Base-by-base conservation (phyloP, 2,888 invertebrate species). In the Drosophila vallismaia region DNA sequence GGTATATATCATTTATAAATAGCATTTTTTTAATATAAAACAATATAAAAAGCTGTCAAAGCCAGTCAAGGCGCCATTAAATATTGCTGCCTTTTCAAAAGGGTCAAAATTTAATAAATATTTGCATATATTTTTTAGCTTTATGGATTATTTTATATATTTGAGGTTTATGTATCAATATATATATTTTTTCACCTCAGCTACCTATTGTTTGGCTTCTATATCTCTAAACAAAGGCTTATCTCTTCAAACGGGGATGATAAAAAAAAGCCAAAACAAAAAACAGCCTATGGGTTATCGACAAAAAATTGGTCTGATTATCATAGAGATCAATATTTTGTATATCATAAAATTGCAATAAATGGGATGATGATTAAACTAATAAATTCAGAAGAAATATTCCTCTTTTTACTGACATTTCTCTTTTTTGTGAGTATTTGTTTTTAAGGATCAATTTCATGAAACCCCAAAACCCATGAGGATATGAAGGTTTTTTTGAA, bases 231-330 rank as follows among this genome's bases (percentile, higher is more conserved):
- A 58, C 26, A 5, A 38, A 0, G 31, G 29, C 31, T 49, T 58
- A 58, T 58, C 60, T 62, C 31, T 40, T 42, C 9, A 42, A 60
- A 40, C 9, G 48, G 3, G 58, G 48, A 26, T 48, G 58, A 62
- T 42, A 62, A 49, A 33, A 19, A 19, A 38, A 29, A 26, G 19
- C 26, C 54, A 55, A 57, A 60, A 60, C 46, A 60, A 57, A 46
- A 33, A 44, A 24, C 46, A 40, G 60, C 9, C 46, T 40, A 36
- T 31, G 46, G 8, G 38, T 57, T 60, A 60, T 60, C 59, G 19
- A 19, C 19, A 8, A 38, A 29, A 46, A 24, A 48, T 40, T 58
- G 40, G 46, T 2, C 31, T 49, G 60, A 62, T 62, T 31, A 14
- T 14, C 14, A 1, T 19, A 19, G 19, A 19, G 19, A 19, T 19